Evolutionary conservation across 2,888 invertebrate genomes (phyloP), one percentile per base, ranked within the genome.

Genomic region (Lamellibrachia satsuma): DNA sequence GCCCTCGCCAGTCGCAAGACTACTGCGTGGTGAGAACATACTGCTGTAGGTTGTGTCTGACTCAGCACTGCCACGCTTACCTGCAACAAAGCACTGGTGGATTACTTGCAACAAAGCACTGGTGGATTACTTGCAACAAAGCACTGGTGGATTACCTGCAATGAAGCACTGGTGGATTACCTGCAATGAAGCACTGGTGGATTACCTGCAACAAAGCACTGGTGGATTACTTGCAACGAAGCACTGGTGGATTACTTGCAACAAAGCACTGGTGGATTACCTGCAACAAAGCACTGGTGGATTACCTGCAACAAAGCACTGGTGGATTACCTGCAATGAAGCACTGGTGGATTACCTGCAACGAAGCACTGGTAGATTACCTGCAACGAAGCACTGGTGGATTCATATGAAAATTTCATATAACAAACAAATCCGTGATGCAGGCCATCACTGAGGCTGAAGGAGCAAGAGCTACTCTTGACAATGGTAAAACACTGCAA

Each of bases 21-120:
- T 97, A 91, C 97, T 97, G 91, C 97, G 96, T 2, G 97, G 97
- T 8, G 97, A 97, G 92, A 96, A 96, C 93, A 91, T 90, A 52
- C 92, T 90, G 75, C 93, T 95, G 93, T 93, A 95, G 92, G 94
- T 95, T 57, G 94, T 95, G 91, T 96, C 96, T 4, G 95, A 95
- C 55, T 95, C 96, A 90, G 95, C 95, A 94, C 96, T 96, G 90
- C 95, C 96, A 93, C 95, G 93, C 93, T 95, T 95, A 22, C 95
- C 95, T 94, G 90, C 15, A 39, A 39, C 39, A 55, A 55, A 55
- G 55, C 8, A 55, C 7, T 9, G 55, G 55, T 55, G 9, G 9
- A 55, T 9, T 39, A 39, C 39, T 39, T 55, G 55, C 55, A 9
- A 7, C 9, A 55, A 7, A 55, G 55, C 9, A 55, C 55, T 55